Evolutionary conservation across 30 jellyfish, hydroid and myxozoan genomes (phyloP), one percentile per base, ranked within the genome.

Genomic region (Nemopilema nomurai): DNA sequence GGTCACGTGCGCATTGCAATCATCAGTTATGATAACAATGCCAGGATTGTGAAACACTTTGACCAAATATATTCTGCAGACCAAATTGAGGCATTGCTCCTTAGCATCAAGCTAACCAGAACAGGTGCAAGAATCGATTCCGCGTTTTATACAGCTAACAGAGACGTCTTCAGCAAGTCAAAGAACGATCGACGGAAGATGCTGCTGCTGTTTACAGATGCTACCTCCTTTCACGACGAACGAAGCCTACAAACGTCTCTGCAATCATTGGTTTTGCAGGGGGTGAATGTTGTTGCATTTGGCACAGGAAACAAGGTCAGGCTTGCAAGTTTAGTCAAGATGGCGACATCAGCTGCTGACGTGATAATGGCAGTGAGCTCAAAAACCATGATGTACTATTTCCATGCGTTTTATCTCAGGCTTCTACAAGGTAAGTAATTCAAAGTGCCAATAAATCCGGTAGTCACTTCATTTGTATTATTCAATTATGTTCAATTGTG

Each of bases 201-300:
- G 31, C 70, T 91, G 69, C 79, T 91, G 26, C 79, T 91, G 27
- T 91, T 91, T 70, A 82, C 98, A 1, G 98, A 91, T 77, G 90
- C 77, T 0, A 76, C 94, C 49, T 66, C 87, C 71, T 49, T 50
- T 28, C 28, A 41, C 22, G 82, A 91, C 76, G 24, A 51, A 66
- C 67, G 49, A 21, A 50, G 62, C 4, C 16, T 87, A 21, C 41
- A 69, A 67, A 81, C 28, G 1, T 94, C 94, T 20, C 65, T 73
- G 41, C 69, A 72, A 29, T 49, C 82, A 50, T 83, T 91, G 62
- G 69, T 51, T 4, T n/a, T 32, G 33, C 91, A 80, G 22, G 96
- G 98, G 52, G 98, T 91, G 28, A 69, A 83, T 65, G 91, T 87
- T 17, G 63, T 91, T 22, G 86, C 85, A 50, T 9, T 91, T 24